Base-by-base conservation (phyloP, 2,888 invertebrate genomes). In the Eudasyphora cyanicolor region DNA sequence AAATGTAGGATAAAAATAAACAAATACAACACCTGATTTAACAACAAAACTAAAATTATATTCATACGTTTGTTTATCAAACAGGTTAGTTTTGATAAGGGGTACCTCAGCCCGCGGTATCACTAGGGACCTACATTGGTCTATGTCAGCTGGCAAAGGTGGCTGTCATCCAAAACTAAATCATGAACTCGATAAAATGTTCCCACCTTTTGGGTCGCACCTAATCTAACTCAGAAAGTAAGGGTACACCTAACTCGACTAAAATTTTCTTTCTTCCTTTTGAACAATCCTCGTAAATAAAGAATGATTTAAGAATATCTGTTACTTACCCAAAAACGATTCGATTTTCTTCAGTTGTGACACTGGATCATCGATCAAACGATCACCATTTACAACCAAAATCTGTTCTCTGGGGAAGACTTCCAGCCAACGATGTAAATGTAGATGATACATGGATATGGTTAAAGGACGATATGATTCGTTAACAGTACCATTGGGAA, bases 351-450 rank as follows among this genome's bases (percentile, higher is more conserved):
- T 95, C 70, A 98, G 92, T 92, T 98, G 97, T 0, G 96, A 95
- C 73, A 97, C 95, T 0, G 98, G 98, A 90, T 98, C 97, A 88
- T 96, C 96, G 88, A 98, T 97, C 83, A 98, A 94, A 86, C 95
- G 94, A 92, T 98, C 98, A 2, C 98, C 98, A 91, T 99, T 98
- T 67, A 99, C 98, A 76, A 99, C 95, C 88, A 98, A 95, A 87
- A 99, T 95, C 91, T 99, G 98, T 75, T 96, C 95, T 70, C 97
- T 94, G 0, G 97, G 95, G 93, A 99, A 99, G 86, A 97, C 96
- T 92, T 97, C 96, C 84, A 99, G 93, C 99, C 99, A 99, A 71
- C 94, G 94, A 87, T 96, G 96, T 89, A 99, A 94, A 93, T 98
- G 98, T 86, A 97, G 94, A 92, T 97, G 96, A 92, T 99, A 99